Evolutionary conservation across 1,140 invertebrate genomes (phyloP).

Genomic region (Coelopa frigida): DNA sequence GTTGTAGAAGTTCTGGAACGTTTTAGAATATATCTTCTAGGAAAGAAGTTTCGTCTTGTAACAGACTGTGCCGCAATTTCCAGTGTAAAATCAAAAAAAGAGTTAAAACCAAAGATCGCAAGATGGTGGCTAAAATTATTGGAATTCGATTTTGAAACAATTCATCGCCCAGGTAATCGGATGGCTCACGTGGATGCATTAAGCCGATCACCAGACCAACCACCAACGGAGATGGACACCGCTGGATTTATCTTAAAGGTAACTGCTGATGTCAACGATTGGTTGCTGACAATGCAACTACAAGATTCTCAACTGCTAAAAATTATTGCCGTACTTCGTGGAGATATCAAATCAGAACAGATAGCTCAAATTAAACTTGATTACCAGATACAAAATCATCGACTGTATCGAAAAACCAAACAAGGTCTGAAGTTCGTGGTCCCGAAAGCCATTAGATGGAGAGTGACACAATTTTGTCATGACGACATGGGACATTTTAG

Average conservation of each 20-base stretch:
- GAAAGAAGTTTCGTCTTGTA: conserved; percentile 34
- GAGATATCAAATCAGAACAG: background rate
- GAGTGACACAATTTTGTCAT: conserved; percentile 12
- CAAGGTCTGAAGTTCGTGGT: background rate
- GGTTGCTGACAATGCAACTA: conserved; percentile 6
- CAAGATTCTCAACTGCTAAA: background rate
- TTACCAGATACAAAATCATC: background rate
- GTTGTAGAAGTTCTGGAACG: conserved; percentile 24
- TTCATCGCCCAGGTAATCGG: conserved; percentile 4
- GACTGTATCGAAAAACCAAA: conserved; percentile 3
- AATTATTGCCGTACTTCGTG: background rate
- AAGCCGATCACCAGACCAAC: conserved; percentile 6
- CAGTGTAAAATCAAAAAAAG: conserved; percentile 36
- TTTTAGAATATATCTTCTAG: conserved; percentile 35
- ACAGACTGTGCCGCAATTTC: conserved; percentile 41
- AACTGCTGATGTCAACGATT: background rate
- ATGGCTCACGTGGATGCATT: conserved; percentile 21
- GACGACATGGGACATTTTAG: conserved; percentile 21
- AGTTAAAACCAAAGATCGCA: conserved; percentile 26
- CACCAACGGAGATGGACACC: background rate
- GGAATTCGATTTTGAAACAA: conserved; percentile 11
- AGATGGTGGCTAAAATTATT: conserved; percentile 17
- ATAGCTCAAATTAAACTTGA: conserved; percentile 1
- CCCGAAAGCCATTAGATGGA: conserved; percentile 6
- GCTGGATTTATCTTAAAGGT: background rate